Conservation (phyloP, 1,140 invertebrate species). For the Ooceraea biroi region DNA sequence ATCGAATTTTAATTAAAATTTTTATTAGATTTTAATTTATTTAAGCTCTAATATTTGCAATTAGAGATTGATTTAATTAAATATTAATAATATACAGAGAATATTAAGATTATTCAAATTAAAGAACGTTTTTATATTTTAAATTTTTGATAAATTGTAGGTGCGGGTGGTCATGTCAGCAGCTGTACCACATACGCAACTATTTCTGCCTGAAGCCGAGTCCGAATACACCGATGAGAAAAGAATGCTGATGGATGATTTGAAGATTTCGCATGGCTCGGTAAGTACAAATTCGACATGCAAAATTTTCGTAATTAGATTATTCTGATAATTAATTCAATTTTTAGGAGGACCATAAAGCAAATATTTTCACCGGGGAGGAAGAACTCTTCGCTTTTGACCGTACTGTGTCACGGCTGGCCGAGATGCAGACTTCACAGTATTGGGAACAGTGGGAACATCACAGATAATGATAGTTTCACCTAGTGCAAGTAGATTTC, state of each 20-base stretch:
- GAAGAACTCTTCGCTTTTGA: conserved; percentile 99
- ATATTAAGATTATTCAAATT: background rate
- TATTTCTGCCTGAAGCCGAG: conserved; percentile 90
- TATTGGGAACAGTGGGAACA: conserved; percentile 95
- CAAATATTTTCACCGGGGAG: conserved; percentile 98
- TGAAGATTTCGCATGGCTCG: conserved; percentile 90
- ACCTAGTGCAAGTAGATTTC: conserved; percentile 53
- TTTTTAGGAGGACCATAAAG: conserved; percentile 89
- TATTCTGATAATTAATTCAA: conserved; percentile 30
- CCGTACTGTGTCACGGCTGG: conserved; percentile 95
- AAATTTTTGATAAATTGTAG: conserved; percentile 85
- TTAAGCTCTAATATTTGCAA: background rate
- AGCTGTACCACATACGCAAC: conserved; percentile 90
- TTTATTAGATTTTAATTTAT: no score
- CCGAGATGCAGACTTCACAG: conserved; percentile 97
- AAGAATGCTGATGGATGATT: conserved; percentile 96
- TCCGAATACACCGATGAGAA: conserved; percentile 90
- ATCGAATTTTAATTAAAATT: no score
- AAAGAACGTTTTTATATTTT: background rate
- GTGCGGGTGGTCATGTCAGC: conserved; percentile 93
- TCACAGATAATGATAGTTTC: conserved; percentile 77
- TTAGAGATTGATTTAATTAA: conserved; percentile 29
- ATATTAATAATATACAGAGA: background rate
- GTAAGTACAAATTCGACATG: conserved; percentile 77
- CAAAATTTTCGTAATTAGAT: background rate